A percentile compares a stretch with the other conserved stretches of the same genome.
These are phyloP conservation scores for Stichopus horrens DNA, from an alignment of 53 echinoderm and acorn worm genomes.

Conservation along the genomic window DNA sequence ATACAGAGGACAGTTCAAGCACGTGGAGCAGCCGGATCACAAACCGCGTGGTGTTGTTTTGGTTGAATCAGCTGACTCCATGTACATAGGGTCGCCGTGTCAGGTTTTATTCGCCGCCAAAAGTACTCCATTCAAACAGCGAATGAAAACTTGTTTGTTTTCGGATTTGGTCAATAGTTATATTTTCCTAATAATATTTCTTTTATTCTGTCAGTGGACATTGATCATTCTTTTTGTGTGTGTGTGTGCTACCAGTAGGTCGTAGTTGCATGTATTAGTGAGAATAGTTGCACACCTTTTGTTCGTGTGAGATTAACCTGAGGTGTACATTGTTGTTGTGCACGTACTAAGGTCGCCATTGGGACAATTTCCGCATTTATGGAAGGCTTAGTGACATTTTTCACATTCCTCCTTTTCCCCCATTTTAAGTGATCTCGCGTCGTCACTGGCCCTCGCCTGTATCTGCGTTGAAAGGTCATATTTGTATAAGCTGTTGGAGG, in stretches of 20 bases:
- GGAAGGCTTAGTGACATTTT: constrained; percentile 21
- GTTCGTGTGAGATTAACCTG: constrained; percentile 5
- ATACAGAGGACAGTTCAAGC: neutral
- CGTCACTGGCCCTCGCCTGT: constrained; percentile 32
- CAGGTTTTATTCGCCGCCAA: constrained; percentile 29
- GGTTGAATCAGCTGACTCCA: constrained; percentile 43
- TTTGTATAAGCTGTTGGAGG: constrained; percentile 19
- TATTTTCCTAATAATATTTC: neutral
- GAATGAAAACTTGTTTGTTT: neutral
- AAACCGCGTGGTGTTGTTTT: constrained; percentile 42
- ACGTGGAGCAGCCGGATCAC: neutral
- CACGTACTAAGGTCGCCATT: constrained; percentile 4
- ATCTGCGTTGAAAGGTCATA: constrained; percentile 40
- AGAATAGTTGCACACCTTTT: neutral
- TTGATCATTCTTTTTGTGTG: too few relatives aligned
- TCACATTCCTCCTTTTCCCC: constrained; percentile 30
- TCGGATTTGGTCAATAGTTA: neutral
- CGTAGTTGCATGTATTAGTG: neutral
- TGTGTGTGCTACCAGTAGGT: too few relatives aligned
- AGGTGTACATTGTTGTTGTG: neutral
- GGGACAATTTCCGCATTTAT: constrained; percentile 35
- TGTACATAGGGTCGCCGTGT: constrained; percentile 18
- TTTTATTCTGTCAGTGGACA: too few relatives aligned
- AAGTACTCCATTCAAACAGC: constrained; percentile 7
- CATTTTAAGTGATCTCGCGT: constrained; percentile 1